Evolutionary conservation across 2,797 vertebrate genomes (phyloP).

Genomic region (Cossypha dichroa): DNA sequence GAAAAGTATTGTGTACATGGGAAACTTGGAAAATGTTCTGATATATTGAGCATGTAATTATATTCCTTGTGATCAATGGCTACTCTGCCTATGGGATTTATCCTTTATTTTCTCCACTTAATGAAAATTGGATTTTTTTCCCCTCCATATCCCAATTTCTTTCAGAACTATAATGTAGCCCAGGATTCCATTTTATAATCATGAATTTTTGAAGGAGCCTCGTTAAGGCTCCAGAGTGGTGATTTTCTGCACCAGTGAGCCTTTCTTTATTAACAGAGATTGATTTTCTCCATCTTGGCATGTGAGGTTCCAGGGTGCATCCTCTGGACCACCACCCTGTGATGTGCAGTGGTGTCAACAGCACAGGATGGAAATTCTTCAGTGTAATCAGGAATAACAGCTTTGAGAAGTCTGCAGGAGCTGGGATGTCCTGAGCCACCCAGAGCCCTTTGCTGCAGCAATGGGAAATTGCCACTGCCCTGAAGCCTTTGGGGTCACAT

Average conservation of each 20-base stretch:
- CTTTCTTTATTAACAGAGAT: slow-evolving; percentile 49
- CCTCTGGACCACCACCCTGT: not conserved
- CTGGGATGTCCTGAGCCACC: not conserved
- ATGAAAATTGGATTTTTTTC: slow-evolving; percentile 26
- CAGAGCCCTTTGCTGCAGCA: not conserved
- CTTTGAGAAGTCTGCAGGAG: slow-evolving; percentile 3
- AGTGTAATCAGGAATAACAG: not conserved
- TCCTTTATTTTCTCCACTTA: slow-evolving; percentile 15
- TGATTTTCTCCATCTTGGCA: slow-evolving; percentile 46
- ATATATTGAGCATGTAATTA: not conserved
- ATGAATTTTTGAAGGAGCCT: slow-evolving; percentile 57
- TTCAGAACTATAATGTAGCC: slow-evolving; percentile 10
- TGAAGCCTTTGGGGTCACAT: not conserved
- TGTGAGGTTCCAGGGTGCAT: not conserved
- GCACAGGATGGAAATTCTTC: slow-evolving; percentile 3
- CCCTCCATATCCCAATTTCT: not conserved
- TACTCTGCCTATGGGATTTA: not conserved
- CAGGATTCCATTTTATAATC: slow-evolving; percentile 31
- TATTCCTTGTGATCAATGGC: not conserved
- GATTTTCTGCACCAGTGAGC: slow-evolving; percentile 48
- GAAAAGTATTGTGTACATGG: not conserved
- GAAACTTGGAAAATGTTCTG: not conserved
- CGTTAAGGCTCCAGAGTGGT: slow-evolving; percentile 29
- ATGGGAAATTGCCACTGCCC: not conserved
- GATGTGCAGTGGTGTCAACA: not conserved